Evolutionary conservation across 2,888 invertebrate species (phyloP).

Genomic region (Ariolimax columbianus): DNA sequence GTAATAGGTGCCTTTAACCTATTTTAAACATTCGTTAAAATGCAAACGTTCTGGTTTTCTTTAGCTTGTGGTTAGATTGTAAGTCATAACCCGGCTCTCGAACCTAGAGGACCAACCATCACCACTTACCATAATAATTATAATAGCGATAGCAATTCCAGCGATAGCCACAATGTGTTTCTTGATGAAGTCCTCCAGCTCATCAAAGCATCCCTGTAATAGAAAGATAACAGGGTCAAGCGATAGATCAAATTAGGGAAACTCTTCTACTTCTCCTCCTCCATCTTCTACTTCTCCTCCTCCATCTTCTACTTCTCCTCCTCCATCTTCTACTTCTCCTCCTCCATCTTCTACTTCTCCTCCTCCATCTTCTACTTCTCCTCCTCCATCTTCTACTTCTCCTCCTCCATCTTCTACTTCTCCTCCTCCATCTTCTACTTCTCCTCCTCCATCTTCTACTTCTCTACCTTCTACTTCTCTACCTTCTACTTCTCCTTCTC

Average conservation of each 20-base stretch:
- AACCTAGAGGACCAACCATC: not conserved
- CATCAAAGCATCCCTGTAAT: conserved; percentile 52
- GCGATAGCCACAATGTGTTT: conserved; percentile 48
- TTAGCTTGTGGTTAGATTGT: too few relatives aligned
- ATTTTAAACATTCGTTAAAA: too few relatives aligned
- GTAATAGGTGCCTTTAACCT: too few relatives aligned
- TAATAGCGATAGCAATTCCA: conserved; percentile 43
- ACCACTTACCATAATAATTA: conserved; percentile 51
- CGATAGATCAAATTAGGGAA: too few relatives aligned
- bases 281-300: too few relatives aligned
- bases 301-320: too few relatives aligned
- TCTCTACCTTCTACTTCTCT: too few relatives aligned
- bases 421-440: conserved; percentile 3
- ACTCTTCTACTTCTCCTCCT: not conserved
- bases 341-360: conserved; percentile 1
- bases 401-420: not conserved
- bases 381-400: not conserved
- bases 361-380: not conserved
- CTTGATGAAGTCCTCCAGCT: conserved; percentile 41
- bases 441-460: not conserved
- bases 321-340: too few relatives aligned
- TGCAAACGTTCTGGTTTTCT: too few relatives aligned
- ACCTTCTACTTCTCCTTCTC: too few relatives aligned
- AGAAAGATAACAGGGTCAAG: not conserved
- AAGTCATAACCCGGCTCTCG: too few relatives aligned